Conservation (phyloP, 2,888 invertebrate species). For the Linnaemya tessellans region DNA sequence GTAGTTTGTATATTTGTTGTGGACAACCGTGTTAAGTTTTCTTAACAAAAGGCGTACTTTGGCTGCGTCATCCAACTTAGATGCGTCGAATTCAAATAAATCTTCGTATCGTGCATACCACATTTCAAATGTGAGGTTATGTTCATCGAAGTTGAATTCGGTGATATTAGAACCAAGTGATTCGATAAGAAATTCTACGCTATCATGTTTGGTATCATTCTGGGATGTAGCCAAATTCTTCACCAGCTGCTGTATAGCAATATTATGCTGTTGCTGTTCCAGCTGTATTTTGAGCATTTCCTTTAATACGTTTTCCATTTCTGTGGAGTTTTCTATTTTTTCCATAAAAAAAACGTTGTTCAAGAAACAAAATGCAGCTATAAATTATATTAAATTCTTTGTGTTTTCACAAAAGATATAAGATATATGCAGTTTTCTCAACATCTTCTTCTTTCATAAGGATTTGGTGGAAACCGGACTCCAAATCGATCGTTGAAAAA, state of each 20-base stretch:
- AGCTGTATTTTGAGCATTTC: neutral
- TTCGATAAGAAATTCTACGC: conserved; percentile 60
- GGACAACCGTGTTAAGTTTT: conserved; percentile 12
- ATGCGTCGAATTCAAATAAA: conserved; percentile 35
- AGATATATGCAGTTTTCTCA: too few species aligned
- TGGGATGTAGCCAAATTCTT: conserved; percentile 3
- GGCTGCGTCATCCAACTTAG: conserved; percentile 32
- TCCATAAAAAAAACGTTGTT: too few species aligned
- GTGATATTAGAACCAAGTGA: conserved; percentile 21
- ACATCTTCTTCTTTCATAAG: too few species aligned
- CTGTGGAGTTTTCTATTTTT: too few species aligned
- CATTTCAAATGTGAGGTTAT: conserved; percentile 43
- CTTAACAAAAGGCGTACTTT: conserved; percentile 12
- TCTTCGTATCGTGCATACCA: conserved; percentile 44
- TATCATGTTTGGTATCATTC: neutral
- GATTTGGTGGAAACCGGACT: too few species aligned
- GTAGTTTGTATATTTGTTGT: neutral
- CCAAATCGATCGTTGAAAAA: too few species aligned
- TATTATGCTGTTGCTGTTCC: neutral
- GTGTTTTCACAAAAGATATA: too few species aligned
- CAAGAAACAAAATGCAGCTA: too few species aligned
- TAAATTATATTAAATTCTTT: too few species aligned
- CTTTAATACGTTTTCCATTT: neutral
- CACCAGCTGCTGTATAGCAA: conserved; percentile 20
- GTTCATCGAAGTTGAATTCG: conserved; percentile 32